These are phyloP conservation scores for Syritta pipiens DNA, from an alignment of 2,888 invertebrate species.

Conservation along the genomic window DNA sequence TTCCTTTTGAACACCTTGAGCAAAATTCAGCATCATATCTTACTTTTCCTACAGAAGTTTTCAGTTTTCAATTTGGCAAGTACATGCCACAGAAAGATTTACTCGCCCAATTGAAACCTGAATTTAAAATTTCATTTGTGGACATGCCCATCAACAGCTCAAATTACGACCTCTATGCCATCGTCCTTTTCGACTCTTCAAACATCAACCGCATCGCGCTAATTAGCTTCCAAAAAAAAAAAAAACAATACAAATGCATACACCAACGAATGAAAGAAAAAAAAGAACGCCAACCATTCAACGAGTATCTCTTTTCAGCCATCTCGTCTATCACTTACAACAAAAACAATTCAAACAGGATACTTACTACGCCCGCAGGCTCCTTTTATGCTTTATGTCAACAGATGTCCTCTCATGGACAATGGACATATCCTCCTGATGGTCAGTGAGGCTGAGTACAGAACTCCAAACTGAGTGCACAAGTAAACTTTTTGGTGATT, in stretches of 20 bases:
- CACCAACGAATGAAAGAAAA: not conserved
- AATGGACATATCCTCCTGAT: conserved; percentile 50
- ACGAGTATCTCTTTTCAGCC: too few species aligned
- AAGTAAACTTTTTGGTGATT: conserved; percentile 53
- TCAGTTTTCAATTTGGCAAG: too few species aligned
- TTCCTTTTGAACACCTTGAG: too few species aligned
- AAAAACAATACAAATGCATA: not conserved
- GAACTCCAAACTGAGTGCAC: conserved; percentile 33
- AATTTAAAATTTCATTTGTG: too few species aligned
- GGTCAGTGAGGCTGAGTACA: conserved; percentile 28
- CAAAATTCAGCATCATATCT: too few species aligned
- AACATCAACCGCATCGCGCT: conserved; percentile 20
- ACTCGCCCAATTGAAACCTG: too few species aligned
- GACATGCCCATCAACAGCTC: not conserved
- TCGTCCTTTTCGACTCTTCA: not conserved
- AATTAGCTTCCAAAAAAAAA: conserved; percentile 37
- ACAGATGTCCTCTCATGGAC: conserved; percentile 64
- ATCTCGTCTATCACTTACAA: conserved; percentile 19
- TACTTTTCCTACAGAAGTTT: too few species aligned
- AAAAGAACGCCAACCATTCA: not conserved
- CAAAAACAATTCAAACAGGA: conserved; percentile 44
- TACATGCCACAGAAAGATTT: too few species aligned
- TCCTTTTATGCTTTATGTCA: conserved; percentile 60
- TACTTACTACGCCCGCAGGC: conserved; percentile 53
- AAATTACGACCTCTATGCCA: too few species aligned